Base-by-base conservation (phyloP, 2,888 invertebrate genomes). In the Oscheius onirici region DNA sequence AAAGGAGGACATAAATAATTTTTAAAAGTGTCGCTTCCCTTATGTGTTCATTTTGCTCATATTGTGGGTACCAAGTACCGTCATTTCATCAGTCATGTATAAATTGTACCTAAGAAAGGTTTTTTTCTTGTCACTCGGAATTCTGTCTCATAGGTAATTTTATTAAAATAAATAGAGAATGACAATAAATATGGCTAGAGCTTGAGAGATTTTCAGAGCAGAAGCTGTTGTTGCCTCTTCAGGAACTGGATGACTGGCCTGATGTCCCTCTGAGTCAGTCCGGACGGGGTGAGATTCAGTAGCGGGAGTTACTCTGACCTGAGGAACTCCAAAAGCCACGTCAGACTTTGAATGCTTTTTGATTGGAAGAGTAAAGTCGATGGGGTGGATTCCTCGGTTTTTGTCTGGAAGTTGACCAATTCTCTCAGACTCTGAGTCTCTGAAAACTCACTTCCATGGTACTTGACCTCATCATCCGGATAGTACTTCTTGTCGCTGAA, bases 401-500 rank as follows among this genome's bases (percentile, higher is more conserved):
- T 69, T 60, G 22, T 46, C 69, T 68, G 34, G 44, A 68, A 44
- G 28, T 15, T n/a, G 8, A 20, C 3, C 28, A 13, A 5, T 20
- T 13, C n/a, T 54, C 20, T 54, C 15, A 13, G 22, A 13, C 34
- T 8, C 34, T 0, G 6, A 22, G 3, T 34, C 34, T 34, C 34
- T 26, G n/a, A 28, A 24, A 34, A 28, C 69, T 17, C 54, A 73
- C 67, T 65, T 73, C 66, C 67, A 60, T 69, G 67, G 34, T 60
- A 73, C 34, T 73, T 72, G n/a, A 69, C 15, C 11, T 51, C 46
- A 49, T 72, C 72, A 28, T 72, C 72, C 13, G 49, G 55, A 24
- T 72, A 72, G 49, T 61, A 72, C 5, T 58, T 63, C 61, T 51
- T 55, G 22, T 69, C 49, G 73, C 77, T 71, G 76, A 72, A 65